A percentile compares a stretch with the other conserved stretches of the same genome.
Evolutionary conservation across 23 tunicate species (phyloP).

Genomic region (Trididemnum miniatum): DNA sequence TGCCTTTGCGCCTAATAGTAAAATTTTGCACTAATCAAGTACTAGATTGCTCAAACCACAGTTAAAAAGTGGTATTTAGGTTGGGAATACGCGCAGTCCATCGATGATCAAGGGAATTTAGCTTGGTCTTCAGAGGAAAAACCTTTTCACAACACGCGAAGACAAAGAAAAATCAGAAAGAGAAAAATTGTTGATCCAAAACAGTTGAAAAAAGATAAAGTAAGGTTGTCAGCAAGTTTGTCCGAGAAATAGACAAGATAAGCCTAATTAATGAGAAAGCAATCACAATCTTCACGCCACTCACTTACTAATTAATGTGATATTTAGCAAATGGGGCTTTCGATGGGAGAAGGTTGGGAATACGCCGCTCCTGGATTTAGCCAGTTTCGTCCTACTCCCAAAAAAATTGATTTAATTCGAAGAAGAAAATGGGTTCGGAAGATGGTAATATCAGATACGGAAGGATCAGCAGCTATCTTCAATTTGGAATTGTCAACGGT

Average conservation of each 20-base stretch:
- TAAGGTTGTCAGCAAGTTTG: no score
- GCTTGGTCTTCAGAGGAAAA: constrained; percentile 63
- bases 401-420: constrained; percentile 64
- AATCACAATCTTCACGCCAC: no score
- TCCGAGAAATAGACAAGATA: no score
- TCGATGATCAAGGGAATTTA: constrained; percentile 33
- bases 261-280: no score
- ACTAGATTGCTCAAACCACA: no score
- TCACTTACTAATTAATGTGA: no score
- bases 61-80: no score
- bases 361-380: constrained; percentile 40
- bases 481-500: constrained; percentile 37
- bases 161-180: constrained; percentile 62
- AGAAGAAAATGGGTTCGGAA: constrained; percentile 81
- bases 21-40: no score
- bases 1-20: no score
- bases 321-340: constrained; percentile 41
- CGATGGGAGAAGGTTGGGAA: constrained; percentile 89
- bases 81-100: constrained; percentile 57
- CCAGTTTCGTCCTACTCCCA: constrained; percentile 50
- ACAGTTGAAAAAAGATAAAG: constrained; percentile 4
- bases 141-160: constrained; percentile 52
- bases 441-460: constrained; percentile 64
- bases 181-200: constrained; percentile 47
- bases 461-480: constrained; percentile 78